phyloP scores from a whole-genome alignment of 2,888 invertebrate species.

The Melolontha melolontha region DNA sequence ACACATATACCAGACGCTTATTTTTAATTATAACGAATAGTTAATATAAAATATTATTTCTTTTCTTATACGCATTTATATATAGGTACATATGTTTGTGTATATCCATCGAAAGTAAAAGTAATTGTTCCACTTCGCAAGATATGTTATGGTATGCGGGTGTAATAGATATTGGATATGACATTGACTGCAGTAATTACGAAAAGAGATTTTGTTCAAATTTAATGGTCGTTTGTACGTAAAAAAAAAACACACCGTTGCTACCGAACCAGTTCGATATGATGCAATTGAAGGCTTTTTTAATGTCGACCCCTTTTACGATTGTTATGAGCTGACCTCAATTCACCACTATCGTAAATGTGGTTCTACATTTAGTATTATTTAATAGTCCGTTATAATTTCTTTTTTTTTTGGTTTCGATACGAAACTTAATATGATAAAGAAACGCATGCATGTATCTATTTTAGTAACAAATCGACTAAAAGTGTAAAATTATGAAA shows the following conservation, averaged over 20 bases:
- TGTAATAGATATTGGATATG: conserved; percentile 12
- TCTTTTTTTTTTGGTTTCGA: neutral
- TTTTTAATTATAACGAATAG: too few relatives aligned
- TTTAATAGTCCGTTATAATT: neutral
- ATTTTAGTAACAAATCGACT: too few relatives aligned
- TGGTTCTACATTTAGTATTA: conserved; percentile 10
- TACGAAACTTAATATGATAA: too few relatives aligned
- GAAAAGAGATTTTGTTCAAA: conserved; percentile 6
- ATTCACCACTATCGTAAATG: conserved; percentile 18
- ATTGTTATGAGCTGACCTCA: conserved; percentile 30
- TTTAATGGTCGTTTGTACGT: conserved; percentile 17
- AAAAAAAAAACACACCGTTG: conserved; percentile 7
- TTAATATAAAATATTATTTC: too few relatives aligned
- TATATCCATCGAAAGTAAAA: too few relatives aligned
- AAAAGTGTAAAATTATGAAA: too few relatives aligned
- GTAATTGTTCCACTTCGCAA: too few relatives aligned
- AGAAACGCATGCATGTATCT: too few relatives aligned
- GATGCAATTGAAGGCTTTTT: conserved; percentile 35
- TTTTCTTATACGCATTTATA: too few relatives aligned
- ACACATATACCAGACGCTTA: too few relatives aligned
- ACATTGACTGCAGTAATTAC: conserved; percentile 21
- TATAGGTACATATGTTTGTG: too few relatives aligned
- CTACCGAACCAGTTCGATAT: conserved; percentile 33
- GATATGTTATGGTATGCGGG: conserved; percentile 13
- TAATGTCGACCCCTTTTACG: conserved; percentile 31